Evolutionary conservation across 2,888 invertebrate genomes (phyloP).

Genomic region (Stratiomys singularior): DNA sequence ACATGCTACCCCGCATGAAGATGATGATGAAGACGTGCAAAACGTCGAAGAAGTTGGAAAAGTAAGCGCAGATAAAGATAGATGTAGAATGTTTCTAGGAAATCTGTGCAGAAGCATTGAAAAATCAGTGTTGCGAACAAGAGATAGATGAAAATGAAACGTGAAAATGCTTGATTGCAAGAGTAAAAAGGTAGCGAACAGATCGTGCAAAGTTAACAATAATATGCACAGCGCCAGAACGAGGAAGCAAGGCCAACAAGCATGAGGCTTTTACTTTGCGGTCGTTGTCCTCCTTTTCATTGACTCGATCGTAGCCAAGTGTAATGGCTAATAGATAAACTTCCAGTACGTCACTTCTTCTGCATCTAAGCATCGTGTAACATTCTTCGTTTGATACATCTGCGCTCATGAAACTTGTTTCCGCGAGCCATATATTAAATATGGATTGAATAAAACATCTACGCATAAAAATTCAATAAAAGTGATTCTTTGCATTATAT

Average conservation of each 20-base stretch:
- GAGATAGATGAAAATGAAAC: neutral
- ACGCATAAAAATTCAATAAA: too few relatives aligned
- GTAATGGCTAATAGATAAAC: slow-evolving; percentile 25
- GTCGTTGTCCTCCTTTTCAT: slow-evolving; percentile 51
- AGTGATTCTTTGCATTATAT: too few relatives aligned
- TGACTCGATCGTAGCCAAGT: slow-evolving; percentile 41
- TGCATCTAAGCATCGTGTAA: neutral
- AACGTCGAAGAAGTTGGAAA: slow-evolving; percentile 7
- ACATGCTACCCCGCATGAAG: slow-evolving; percentile 15
- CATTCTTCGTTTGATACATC: neutral
- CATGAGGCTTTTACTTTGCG: slow-evolving; percentile 46
- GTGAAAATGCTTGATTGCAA: neutral
- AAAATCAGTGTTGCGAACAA: neutral
- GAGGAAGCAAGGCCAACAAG: slow-evolving; percentile 35
- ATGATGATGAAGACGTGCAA: slow-evolving; percentile 34
- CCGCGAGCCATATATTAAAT: too few relatives aligned
- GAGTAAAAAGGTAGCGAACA: neutral
- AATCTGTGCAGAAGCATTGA: neutral
- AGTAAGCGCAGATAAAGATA: neutral
- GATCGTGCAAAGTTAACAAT: slow-evolving; percentile 9
- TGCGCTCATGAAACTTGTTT: too few relatives aligned
- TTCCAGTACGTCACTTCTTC: slow-evolving; percentile 5
- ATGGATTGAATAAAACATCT: too few relatives aligned
- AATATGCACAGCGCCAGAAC: neutral
- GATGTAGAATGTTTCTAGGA: slow-evolving; percentile 1